Evolutionary conservation across 2,797 vertebrate species (phyloP).

Genomic region (Ispidina picta): DNA sequence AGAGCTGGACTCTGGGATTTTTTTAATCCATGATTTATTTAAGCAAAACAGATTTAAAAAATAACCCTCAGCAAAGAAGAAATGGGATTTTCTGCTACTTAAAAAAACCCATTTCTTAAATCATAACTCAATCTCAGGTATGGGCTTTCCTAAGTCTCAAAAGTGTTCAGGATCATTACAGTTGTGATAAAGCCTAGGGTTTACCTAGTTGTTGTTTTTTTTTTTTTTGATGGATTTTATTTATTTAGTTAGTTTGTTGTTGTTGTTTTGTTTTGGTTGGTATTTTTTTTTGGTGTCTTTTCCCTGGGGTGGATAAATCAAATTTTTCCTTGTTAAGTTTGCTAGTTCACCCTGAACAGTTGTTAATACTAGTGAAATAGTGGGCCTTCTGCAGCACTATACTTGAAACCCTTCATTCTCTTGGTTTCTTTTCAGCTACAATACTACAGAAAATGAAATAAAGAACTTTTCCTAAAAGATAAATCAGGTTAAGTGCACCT

Average conservation of each 20-base stretch:
- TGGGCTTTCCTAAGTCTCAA: background rate
- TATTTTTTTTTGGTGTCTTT: background rate
- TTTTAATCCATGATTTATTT: background rate
- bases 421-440: background rate
- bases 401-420: background rate
- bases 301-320: background rate
- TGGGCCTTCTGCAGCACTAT: background rate
- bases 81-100: background rate
- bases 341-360: background rate
- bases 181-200: background rate
- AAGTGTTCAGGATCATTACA: background rate
- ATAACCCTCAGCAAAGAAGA: background rate
- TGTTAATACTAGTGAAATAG: background rate
- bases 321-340: background rate
- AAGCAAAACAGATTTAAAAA: background rate
- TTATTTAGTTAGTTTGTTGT: no score
- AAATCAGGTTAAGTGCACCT: background rate
- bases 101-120: background rate
- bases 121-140: background rate
- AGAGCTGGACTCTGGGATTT: background rate
- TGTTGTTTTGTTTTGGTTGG: background rate
- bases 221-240: no score
- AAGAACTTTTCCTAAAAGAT: background rate
- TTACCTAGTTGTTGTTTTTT: no score
- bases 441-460: background rate